Evolutionary conservation across 2,113 vertebrate species (phyloP), one percentile per base, ranked within the genome.

Genomic region (Riparia riparia): DNA sequence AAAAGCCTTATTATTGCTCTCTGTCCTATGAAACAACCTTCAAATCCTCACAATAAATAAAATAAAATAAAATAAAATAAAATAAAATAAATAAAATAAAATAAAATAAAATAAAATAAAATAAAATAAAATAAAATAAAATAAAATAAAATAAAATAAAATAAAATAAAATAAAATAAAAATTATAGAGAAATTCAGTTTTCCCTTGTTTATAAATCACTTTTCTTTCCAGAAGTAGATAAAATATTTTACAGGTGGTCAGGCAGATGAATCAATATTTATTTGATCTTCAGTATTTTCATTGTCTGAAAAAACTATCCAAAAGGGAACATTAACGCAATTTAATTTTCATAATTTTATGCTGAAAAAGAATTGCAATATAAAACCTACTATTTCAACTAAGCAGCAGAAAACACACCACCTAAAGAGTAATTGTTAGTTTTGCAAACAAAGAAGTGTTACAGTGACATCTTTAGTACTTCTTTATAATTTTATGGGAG

Each of bases 11-110:
- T 85, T 92, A 77, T 15, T 95, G 88, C 50, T 80, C 82, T 65
- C 41, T 92, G 61, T 94, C 54, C 60, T 80, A 11, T 20, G 34
- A 60, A 92, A 87, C 69, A 54, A 94, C 95, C 94, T 96, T 94
- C 81, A 93, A 63, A 90, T 68, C 17, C 18, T 37, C 10, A 41
- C 5, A 17, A 44, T 8, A 44, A 44, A 17, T 18, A 44, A 17
- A 44, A 44, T 17, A 44, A 44, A 44, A 44, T 17, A 44, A 44
- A 16, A 44, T 17, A 44, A 44, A 44, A 8, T 21, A n/a, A 24
- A 32, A 29, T 29, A 8, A 41, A 26, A 58, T 9, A 37, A 37
- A 37, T n/a, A 18, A 44, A 44, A 17, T 18, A 44, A 17, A 44
- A 44, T 17, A 44, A 44, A 44, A 44, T 17, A 44, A 44, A 16